Percentiles rank a stretch among this genome's conserved stretches.
Conservation (phyloP, 2,113 vertebrate species). For the Donacobius atricapilla region DNA sequence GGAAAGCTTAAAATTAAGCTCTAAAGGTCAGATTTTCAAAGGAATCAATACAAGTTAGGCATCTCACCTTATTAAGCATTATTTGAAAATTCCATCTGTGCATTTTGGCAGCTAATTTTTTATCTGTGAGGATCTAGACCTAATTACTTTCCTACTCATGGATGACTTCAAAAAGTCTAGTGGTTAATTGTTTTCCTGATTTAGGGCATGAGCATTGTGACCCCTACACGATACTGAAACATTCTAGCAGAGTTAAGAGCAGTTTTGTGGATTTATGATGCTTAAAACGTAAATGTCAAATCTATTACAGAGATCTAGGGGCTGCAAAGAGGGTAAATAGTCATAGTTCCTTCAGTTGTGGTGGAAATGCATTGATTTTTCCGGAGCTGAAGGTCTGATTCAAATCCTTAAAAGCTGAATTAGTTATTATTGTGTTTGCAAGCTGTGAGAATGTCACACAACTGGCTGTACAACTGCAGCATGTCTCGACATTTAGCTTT, state of each 20-base stretch:
- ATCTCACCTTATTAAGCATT: constrained; percentile 36
- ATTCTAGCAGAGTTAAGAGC: constrained; percentile 11
- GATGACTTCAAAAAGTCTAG: constrained; percentile 11
- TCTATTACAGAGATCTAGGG: neutral
- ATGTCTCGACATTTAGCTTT: neutral
- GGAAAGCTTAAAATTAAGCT: constrained; percentile 39
- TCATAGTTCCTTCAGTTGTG: neutral
- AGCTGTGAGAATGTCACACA: neutral
- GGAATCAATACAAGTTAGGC: neutral
- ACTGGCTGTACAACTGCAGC: neutral
- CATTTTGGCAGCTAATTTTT: constrained; percentile 43
- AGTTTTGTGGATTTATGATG: constrained; percentile 14
- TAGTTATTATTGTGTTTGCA: neutral
- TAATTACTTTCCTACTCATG: constrained; percentile 34
- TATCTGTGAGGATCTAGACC: neutral
- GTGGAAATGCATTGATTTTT: constrained; percentile 2
- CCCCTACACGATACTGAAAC: neutral
- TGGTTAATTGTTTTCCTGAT: constrained; percentile 54
- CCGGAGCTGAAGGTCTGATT: neutral
- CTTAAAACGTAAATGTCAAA: constrained; percentile 33
- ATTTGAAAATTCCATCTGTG: constrained; percentile 41
- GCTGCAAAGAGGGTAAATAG: neutral
- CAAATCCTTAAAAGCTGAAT: constrained; percentile 1
- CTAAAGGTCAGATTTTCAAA: constrained; percentile 46
- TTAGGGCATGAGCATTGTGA: neutral